phyloP scores from a whole-genome alignment of 2,797 vertebrate genomes.

The Danio choprae region DNA sequence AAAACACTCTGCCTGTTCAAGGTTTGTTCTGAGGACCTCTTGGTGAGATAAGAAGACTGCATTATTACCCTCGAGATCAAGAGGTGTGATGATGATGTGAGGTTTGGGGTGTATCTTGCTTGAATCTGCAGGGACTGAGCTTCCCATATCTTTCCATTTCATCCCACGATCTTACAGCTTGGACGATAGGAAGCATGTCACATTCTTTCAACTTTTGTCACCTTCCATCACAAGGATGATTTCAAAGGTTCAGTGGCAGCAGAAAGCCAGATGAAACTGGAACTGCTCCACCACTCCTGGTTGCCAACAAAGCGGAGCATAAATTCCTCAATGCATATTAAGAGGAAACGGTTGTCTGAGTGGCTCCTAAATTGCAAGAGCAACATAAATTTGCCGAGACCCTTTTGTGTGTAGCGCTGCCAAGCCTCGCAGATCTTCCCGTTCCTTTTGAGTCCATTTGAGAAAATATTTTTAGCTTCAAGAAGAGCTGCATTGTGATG shows the following conservation, averaged over 20 bases:
- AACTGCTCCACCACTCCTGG: slow-evolving; percentile 73
- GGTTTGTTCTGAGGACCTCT: background rate
- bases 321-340: slow-evolving; percentile 68
- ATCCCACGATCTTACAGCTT: slow-evolving; percentile 22
- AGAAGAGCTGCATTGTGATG: slow-evolving; percentile 21
- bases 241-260: slow-evolving; percentile 72
- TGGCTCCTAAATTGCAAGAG: slow-evolving; percentile 26
- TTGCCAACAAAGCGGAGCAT: slow-evolving; percentile 65
- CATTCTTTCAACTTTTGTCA: slow-evolving; percentile 47
- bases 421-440: slow-evolving; percentile 57
- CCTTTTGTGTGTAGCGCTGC: slow-evolving; percentile 63
- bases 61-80: slow-evolving; percentile 14
- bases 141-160: slow-evolving; percentile 40
- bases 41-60: background rate
- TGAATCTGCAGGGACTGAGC: background rate
- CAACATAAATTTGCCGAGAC: slow-evolving; percentile 71
- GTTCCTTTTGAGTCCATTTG: slow-evolving; percentile 29
- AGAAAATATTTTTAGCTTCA: slow-evolving; percentile 55
- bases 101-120: background rate
- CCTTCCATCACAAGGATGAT: slow-evolving; percentile 56
- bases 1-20: background rate
- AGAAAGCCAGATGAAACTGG: slow-evolving; percentile 71
- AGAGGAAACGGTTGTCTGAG: slow-evolving; percentile 70
- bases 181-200: slow-evolving; percentile 62
- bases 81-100: slow-evolving; percentile 22